Conservation (phyloP, 2,113 vertebrate species). For the Embiotoca jacksoni region DNA sequence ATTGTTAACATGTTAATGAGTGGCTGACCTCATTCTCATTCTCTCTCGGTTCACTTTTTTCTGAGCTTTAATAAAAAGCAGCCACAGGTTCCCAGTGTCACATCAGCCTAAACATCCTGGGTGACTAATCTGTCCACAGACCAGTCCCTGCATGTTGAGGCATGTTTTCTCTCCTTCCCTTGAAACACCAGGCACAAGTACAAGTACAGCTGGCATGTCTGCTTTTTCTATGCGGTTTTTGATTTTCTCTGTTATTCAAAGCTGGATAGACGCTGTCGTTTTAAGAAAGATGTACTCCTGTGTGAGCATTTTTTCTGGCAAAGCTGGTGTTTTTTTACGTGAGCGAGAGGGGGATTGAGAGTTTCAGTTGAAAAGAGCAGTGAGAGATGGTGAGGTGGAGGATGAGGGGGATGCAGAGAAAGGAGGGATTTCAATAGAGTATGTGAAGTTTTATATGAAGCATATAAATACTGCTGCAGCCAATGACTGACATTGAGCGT, state of each 20-base stretch:
- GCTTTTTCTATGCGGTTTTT: conserved; percentile 38
- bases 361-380: conserved; percentile 50
- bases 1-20: background rate
- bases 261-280: conserved; percentile 26
- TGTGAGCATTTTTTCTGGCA: conserved; percentile 36
- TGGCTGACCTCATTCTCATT: conserved; percentile 12
- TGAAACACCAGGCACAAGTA: conserved; percentile 46
- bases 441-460: conserved; percentile 46
- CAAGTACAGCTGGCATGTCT: background rate
- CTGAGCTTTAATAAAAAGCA: conserved; percentile 16
- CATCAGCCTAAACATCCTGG: conserved; percentile 8
- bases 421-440: conserved; percentile 43
- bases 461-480: conserved; percentile 30
- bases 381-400: conserved; percentile 24
- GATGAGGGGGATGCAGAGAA: conserved; percentile 38
- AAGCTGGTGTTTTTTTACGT: conserved; percentile 14
- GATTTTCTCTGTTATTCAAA: conserved; percentile 45
- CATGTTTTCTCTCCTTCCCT: conserved; percentile 17
- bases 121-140: conserved; percentile 29
- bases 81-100: conserved; percentile 7
- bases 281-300: conserved; percentile 35
- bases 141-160: conserved; percentile 41
- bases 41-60: conserved; percentile 2
- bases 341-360: conserved; percentile 35
- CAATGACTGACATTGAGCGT: conserved; percentile 19